phyloP scores from a whole-genome alignment of 2,888 invertebrate species.

The Tuberolachnus salignus region DNA sequence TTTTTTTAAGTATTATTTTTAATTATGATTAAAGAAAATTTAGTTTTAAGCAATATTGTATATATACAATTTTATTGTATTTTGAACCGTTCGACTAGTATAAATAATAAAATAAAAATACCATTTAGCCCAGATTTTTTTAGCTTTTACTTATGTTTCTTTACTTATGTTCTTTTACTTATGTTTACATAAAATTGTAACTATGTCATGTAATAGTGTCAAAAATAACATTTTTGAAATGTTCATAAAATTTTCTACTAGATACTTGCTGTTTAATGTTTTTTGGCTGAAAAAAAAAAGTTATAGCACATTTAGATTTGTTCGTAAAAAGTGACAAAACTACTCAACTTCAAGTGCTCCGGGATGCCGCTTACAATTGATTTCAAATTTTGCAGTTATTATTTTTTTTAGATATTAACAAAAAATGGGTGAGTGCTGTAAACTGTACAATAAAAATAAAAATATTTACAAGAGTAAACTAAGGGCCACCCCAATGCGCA shows the following conservation, averaged over 20 bases:
- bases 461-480: too few relatives aligned
- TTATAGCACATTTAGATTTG: neutral
- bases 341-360: neutral
- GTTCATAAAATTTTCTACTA: neutral
- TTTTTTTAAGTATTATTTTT: neutral
- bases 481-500: too few relatives aligned
- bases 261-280: too few relatives aligned
- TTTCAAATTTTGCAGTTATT: too few relatives aligned
- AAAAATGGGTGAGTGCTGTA: too few relatives aligned
- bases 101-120: neutral
- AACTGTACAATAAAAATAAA: too few relatives aligned
- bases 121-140: neutral
- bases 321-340: neutral
- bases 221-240: neutral
- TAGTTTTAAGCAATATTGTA: neutral
- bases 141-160: too few relatives aligned
- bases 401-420: too few relatives aligned
- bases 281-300: neutral
- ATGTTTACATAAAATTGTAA: too few relatives aligned
- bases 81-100: neutral
- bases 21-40: neutral
- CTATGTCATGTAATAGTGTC: neutral
- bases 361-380: too few relatives aligned
- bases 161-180: too few relatives aligned
- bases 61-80: neutral